Conservation (phyloP, 2,113 vertebrate genomes). For the Corydoras maculifer region DNA sequence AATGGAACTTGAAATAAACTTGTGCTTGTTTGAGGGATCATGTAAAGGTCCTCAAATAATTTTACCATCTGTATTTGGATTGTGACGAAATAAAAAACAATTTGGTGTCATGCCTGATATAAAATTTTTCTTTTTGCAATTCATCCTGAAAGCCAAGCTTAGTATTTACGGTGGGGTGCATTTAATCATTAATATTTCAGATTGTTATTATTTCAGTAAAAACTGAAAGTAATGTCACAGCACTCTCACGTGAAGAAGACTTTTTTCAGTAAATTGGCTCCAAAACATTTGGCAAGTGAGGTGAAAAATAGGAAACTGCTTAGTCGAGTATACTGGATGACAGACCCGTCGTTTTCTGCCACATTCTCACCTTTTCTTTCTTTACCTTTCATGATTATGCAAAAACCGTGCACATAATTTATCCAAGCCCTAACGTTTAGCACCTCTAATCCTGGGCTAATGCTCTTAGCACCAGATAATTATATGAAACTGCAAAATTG, state of each 20-base stretch:
- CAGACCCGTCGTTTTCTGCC: background rate
- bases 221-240: background rate
- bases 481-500: constrained; percentile 53
- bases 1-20: too few relatives aligned
- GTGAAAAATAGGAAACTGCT: background rate
- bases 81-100: background rate
- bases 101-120: background rate
- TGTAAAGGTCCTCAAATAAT: background rate
- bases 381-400: constrained; percentile 19
- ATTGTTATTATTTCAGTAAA: background rate
- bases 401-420: constrained; percentile 48
- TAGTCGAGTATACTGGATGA: background rate
- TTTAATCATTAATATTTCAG: constrained; percentile 23
- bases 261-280: constrained; percentile 25
- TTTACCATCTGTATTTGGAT: background rate
- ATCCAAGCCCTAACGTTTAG: constrained; percentile 58
- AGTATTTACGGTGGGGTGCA: background rate
- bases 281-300: constrained; percentile 17
- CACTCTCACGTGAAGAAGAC: constrained; percentile 3
- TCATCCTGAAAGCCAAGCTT: background rate
- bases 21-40: background rate
- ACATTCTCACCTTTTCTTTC: constrained; percentile 13
- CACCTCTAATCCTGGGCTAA: constrained; percentile 51
- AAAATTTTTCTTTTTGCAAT: constrained; percentile 5
- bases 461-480: constrained; percentile 56